Base-by-base conservation (phyloP, 2,113 vertebrate genomes). In the Cryptomyrus ogoouensis region DNA sequence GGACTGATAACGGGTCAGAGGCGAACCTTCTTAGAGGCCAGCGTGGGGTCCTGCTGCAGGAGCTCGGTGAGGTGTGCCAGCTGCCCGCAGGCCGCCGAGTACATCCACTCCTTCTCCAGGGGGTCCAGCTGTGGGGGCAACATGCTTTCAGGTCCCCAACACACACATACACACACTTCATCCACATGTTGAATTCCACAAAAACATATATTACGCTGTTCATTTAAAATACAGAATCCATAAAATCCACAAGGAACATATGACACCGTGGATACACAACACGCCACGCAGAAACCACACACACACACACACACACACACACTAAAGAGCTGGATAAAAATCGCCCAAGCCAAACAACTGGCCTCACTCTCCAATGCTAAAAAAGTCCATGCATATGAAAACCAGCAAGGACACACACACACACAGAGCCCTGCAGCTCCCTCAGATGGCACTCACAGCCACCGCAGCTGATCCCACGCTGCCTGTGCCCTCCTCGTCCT, bases 81-180 rank as follows among this genome's bases (percentile, higher is more conserved):
- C 39, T 94, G 92, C 84, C 95, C 96, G 4, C 95, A 94, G 0
- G 96, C 96, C 0, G 96, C 96, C 0, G 93, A 95, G 91, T 96
- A 96, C 90, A 97, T 95, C 96, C 96, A 97, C 87, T 96, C 96
- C 91, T 96, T 97, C 90, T 96, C 96, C 91, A 95, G 88, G 0
- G 96, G 96, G 91, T 97, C 96, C 94, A 96, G 92, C 96, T 96
- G 87, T 1, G 35, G 62, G 27, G 90, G 56, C 92, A 5, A 15
- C n/a, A 27, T 66, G 58, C 7, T 10, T n/a, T 66, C 58, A 66
- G 87, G 0, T 9, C 27, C 19, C 31, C 49, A 6, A 12, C 3
- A 5, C 8, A 84, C 5, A 49, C 47, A 12, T 0, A 12, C 13
- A n/a, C 21, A 56, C 31, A 52, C 21, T 83, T 31, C 56, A 88